A percentile compares a stretch with the other conserved stretches of the same genome.
These are phyloP conservation scores for Agapornis roseicollis DNA, from an alignment of 2,113 vertebrate species.

Conservation along the genomic window DNA sequence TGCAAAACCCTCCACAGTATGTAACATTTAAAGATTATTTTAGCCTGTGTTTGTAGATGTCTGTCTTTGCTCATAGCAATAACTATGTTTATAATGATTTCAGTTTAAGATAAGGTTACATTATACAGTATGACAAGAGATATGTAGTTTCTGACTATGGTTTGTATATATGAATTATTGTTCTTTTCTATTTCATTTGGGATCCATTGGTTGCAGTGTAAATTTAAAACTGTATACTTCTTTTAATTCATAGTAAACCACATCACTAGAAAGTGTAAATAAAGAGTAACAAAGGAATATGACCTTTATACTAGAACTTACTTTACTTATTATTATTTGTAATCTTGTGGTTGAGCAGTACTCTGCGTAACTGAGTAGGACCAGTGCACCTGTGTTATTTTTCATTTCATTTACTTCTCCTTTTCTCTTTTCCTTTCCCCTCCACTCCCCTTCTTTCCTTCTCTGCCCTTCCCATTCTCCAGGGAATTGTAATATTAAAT, in stretches of 20 bases:
- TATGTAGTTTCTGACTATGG: background rate
- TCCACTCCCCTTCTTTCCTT: background rate
- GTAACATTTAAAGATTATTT: background rate
- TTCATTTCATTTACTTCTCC: background rate
- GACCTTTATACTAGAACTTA: background rate
- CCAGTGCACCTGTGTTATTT: background rate
- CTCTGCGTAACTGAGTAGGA: background rate
- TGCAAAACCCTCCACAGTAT: background rate
- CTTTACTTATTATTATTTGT: background rate
- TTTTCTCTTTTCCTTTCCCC: background rate
- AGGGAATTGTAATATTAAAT: background rate
- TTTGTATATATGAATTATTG: background rate
- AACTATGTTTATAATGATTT: background rate
- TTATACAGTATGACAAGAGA: background rate
- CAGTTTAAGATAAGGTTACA: background rate
- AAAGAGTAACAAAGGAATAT: background rate
- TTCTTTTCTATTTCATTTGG: background rate
- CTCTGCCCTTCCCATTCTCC: background rate
- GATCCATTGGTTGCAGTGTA: background rate
- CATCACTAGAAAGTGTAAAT: background rate
- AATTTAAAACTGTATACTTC: background rate
- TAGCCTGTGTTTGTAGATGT: background rate
- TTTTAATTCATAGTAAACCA: background rate
- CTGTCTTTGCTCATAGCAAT: background rate
- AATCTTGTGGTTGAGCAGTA: background rate